phyloP scores from a whole-genome alignment of 2,113 vertebrate species.

The Sceloporus undulatus region DNA sequence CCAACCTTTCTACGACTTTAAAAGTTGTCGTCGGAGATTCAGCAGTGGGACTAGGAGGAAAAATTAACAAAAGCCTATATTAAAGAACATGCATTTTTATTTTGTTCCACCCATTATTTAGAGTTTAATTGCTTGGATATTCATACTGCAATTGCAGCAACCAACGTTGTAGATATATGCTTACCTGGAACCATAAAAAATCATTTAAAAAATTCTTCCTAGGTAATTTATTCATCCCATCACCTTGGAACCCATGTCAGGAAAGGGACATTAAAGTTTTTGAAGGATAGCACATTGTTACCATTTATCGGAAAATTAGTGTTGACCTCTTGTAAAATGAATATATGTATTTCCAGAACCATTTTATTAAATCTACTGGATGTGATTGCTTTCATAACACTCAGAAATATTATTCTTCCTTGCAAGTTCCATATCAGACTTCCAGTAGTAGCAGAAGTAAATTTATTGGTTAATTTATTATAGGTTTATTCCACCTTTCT shows the following conservation, averaged over 20 bases:
- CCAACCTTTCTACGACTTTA: background rate
- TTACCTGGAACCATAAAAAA: background rate
- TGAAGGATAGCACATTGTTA: background rate
- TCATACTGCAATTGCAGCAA: background rate
- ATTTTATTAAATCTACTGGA: background rate
- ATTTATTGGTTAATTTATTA: background rate
- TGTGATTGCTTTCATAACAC: background rate
- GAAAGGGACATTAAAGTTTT: background rate
- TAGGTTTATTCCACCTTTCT: background rate
- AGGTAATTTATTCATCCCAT: background rate
- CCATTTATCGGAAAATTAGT: background rate
- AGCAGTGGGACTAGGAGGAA: background rate
- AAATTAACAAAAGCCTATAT: constrained; percentile 3
- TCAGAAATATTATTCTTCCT: background rate
- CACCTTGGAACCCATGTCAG: background rate
- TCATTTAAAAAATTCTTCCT: background rate
- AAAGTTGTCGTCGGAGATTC: background rate
- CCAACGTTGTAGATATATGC: background rate
- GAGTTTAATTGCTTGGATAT: background rate
- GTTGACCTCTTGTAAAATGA: background rate
- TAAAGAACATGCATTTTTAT: background rate
- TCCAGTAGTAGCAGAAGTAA: background rate
- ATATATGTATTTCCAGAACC: background rate
- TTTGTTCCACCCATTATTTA: background rate
- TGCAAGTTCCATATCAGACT: background rate